Evolutionary conservation across 2,797 vertebrate species (phyloP), one percentile per base, ranked within the genome.

Genomic region (Setipinna tenuifilis): DNA sequence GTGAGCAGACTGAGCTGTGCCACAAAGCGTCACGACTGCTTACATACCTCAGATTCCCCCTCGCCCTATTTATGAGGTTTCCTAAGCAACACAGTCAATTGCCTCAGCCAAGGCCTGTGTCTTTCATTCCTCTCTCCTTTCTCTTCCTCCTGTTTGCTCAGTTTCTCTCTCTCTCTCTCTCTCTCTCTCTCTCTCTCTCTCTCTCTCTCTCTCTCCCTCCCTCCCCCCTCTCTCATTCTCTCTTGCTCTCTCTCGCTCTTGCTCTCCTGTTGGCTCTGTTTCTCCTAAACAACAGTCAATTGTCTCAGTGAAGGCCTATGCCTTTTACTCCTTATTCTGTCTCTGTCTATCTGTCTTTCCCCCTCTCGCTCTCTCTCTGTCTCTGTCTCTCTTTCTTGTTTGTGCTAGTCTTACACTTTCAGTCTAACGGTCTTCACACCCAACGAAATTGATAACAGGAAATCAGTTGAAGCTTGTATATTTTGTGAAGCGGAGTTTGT

Each of bases 1-100:
- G 97, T 97, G 95, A 95, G 95, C 89, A 87, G 25, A 54, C 17
- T 19, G 58, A 90, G 59, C 58, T 19, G 58, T 21, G 19, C 58
- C 17, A 85, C 83, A 71, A 82, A 89, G 57, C 87, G 44, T 84
- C 28, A 59, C 25, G 35, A 90, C 84, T 87, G 75, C 86, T 86
- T 82, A 86, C 91, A 90, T 91, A 90, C 86, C 84, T 93, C 41
- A 88, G 85, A 93, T 93, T 93, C 90, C 88, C 91, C 35, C 9
- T 58, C 19, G 44, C 82, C 65, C 83, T 86, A 83, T 88, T 87
- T 62, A 19, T 0, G 54, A 31, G 1, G 31, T 86, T 87, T 87
- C 85, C 80, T 82, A 75, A 89, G 86, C 83, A 82, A 83, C 50
- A 81, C 58, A 68, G 62, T 31, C 65, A 71, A 31, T 71, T 71